Evolutionary conservation across 2,797 vertebrate species (phyloP), one percentile per base, ranked within the genome.

Genomic region (Rhynchonycteris naso): DNA sequence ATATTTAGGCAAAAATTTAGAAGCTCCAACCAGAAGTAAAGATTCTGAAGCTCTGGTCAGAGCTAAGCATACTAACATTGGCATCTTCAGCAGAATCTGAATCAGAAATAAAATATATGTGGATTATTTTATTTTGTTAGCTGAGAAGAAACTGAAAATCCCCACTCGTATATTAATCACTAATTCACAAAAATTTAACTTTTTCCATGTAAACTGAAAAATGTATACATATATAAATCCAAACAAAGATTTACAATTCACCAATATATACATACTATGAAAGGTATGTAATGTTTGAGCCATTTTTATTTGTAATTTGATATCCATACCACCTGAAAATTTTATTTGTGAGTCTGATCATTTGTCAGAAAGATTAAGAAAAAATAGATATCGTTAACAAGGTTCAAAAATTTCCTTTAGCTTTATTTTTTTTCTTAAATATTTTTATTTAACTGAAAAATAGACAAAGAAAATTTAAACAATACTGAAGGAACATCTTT

Each of bases 1-100:
- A 82, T 97, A 97, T 61, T 50, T 52, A 65, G 97, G 94, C 78
- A 97, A 58, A 95, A 95, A 63, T 93, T 79, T 83, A 90, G 87
- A 4, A n/a, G 30, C n/a, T 71, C 96, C 97, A 21, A 93, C 61
- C 3, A 10, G 2, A 79, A 89, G 1, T 89, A 97, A 82, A 52
- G 10, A 56, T 56, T 97, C 94, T 47, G 88, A 3, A 87, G 94
- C 91, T 92, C 33, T 96, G 4, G 21, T 61, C 21, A 97, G 15
- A 63, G 80, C 21, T 52, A 90, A 28, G 28, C 54, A 95, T 12
- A 93, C 0, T 18, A 96, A 74, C 4, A 92, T 4, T 38, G 72
- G 93, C 78, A 33, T 82, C 58, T 88, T 96, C 4, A 96, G 3
- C 63, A 97, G 52, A 74, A 24, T 28, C 97, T 97, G 88, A 95